Evolutionary conservation across 2,797 vertebrate genomes (phyloP), one percentile per base, ranked within the genome.

Genomic region (Prionace glauca): DNA sequence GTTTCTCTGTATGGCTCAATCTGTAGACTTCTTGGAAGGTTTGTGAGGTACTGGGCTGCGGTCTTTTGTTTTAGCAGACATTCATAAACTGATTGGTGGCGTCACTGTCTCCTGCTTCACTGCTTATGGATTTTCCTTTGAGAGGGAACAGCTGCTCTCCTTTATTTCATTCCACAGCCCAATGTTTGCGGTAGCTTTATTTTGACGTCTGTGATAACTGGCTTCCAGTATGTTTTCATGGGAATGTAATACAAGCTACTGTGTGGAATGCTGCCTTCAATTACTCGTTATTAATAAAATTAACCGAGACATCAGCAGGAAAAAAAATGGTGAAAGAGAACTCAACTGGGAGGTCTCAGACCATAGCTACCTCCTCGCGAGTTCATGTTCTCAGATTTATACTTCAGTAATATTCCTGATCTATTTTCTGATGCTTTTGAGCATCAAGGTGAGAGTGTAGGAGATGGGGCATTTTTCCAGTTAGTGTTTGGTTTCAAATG

Each of bases 81-180:
- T 95, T 77, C 69, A 16, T 71, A 72, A 77, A 50, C 93, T 94
- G 93, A 94, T 94, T 94, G 93, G 71, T 95, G 93, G 93, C 71
- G 93, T 95, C 93, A 72, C 93, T 95, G 93, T 95, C 93, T 95
- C 14, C 45, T 77, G 93, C 93, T 95, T 95, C 93, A 95, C 93
- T 95, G 93, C 93, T 50, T 74, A 60, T 50, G 93, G 93, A 77
- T 95, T 95, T 95, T 72, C 50, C 93, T 95, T 50, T 74, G 93
- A 95, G 71, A 77, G 50, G 41, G 71, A 95, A 95, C 93, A 95
- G 93, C 71, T 95, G 93, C 71, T 72, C 72, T 77, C 41, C 93
- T 95, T 95, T 77, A 72, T 95, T 95, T 77, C 71, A 60, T 72
- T 32, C 45, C 56, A 14, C 45, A 56, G 69, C 16, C 93, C 93